Evolutionary conservation across 2,797 vertebrate genomes (phyloP), one percentile per base, ranked within the genome.

Genomic region (Pogonophryne albipinna): DNA sequence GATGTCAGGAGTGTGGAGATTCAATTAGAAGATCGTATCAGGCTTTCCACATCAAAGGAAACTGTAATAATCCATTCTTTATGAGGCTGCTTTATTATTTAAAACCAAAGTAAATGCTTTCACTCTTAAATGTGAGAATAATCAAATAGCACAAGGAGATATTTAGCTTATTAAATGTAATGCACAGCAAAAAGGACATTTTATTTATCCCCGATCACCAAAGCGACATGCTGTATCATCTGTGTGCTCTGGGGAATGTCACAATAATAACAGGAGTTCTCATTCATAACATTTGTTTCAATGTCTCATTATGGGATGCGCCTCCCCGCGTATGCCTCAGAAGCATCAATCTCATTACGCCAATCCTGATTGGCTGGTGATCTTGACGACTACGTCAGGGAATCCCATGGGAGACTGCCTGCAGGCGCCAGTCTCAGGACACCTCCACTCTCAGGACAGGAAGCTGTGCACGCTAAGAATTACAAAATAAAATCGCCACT

Each of bases 1-100:
- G 75, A 86, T 78, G 77, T 86, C 47, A 42, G 20, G 51, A 67
- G 69, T 79, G 71, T 53, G 53, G 73, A 78, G 60, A 86, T 85
- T 83, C 65, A 86, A 85, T 87, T 83, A 83, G 62, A 61, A 85
- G 81, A 88, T 88, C 50, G 67, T 79, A 81, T 78, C 72, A 6
- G 14, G 47, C 64, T 23, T n/a, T n/a, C 20, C 20, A 72, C 71
- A 79, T 83, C 77, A 80, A 79, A 84, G 67, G 19, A 8, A 66
- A 61, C 4, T 63, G 52, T 51, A 51, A 57, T 55, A 60, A 71
- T 65, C 47, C 47, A 59, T 49, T 75, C 63, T 76, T 76, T 78
- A 34, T 53, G 58, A 5, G 60, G 55, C 23, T 55, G 23, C 55
- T 65, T 58, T 61, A 68, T 68, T 63, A 55, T 50, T 49, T 67